phyloP scores from a whole-genome alignment of 2,113 vertebrate species.

The Ploceus nigricollis region DNA sequence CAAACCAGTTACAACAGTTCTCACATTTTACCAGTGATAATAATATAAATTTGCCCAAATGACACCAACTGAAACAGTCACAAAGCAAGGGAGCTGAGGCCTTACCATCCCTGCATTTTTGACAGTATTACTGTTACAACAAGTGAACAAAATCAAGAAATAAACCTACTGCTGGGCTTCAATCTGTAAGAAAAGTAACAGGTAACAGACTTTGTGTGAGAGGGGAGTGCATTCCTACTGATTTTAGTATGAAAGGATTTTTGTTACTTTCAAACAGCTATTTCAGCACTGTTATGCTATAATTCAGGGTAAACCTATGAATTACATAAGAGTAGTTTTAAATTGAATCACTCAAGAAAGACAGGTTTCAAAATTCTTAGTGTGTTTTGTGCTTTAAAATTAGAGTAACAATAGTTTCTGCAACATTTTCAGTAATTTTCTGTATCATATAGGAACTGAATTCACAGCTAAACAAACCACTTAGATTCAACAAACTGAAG shows the following conservation, averaged over 20 bases:
- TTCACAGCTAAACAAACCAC: neutral
- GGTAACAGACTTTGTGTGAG: neutral
- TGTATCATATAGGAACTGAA: neutral
- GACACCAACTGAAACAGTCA: neutral
- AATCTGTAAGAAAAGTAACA: neutral
- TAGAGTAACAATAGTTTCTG: neutral
- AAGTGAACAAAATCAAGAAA: neutral
- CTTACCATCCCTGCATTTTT: neutral
- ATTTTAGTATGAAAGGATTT: neutral
- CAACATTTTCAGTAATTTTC: neutral
- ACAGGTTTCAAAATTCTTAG: neutral
- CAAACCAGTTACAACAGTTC: neutral
- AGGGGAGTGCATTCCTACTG: neutral
- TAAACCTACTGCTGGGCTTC: neutral
- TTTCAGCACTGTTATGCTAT: neutral
- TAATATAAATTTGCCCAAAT: neutral
- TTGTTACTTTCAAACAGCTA: neutral
- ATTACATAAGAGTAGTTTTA: neutral
- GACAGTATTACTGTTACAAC: neutral
- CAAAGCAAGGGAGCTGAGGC: neutral
- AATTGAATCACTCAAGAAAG: neutral
- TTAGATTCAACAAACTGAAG: neutral
- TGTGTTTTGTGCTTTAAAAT: neutral
- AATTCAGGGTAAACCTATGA: neutral
- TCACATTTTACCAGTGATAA: neutral